Base-by-base conservation (phyloP, 2,113 vertebrate species). In the Myrmophylax atrothorax region DNA sequence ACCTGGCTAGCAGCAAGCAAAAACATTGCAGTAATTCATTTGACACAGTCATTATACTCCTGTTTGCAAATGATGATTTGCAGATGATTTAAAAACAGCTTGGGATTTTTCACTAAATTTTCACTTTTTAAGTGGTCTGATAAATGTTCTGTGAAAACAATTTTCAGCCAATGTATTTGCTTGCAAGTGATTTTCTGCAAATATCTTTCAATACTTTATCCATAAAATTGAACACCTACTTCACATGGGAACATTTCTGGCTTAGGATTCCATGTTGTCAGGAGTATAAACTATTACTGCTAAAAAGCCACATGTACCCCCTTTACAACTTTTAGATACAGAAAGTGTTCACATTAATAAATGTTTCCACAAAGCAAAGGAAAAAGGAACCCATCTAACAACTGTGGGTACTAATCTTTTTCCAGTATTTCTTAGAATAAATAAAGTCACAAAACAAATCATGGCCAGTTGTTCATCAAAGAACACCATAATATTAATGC, bases 41-140 rank as follows among this genome's bases (percentile, higher is more conserved):
- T 96, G 94, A 91, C 87, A 94, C 76, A 94, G 82, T 80, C 82
- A 77, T 96, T 94, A 93, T 93, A 93, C 76, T 96, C 88, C 92
- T 90, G 94, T 97, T 97, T 94, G 93, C 79, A 96, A 96, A 97
- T 94, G 92, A 93, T 88, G 89, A 97, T 96, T 97, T 97, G 94
- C 93, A 96, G 92, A 95, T 96, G 92, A 94, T 96, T 97, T 97
- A 96, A 82, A 96, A 96, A 96, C 79, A 97, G 93, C 90, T 86
- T 90, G 56, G 88, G 93, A 92, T 95, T 96, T 97, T 97, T 96
- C 95, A 96, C 83, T 97, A 95, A 96, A 95, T 96, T 97, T 96
- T 95, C 94, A 94, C 94, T 93, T 94, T 97, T 96, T 82, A 94
- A 97, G 95, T 87, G 84, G 23, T 84, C 86, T 96, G 93, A 95